Percentiles rank a stretch among this genome's conserved stretches.
Conservation (phyloP, 2,113 vertebrate species). For the Dascyllus trimaculatus region DNA sequence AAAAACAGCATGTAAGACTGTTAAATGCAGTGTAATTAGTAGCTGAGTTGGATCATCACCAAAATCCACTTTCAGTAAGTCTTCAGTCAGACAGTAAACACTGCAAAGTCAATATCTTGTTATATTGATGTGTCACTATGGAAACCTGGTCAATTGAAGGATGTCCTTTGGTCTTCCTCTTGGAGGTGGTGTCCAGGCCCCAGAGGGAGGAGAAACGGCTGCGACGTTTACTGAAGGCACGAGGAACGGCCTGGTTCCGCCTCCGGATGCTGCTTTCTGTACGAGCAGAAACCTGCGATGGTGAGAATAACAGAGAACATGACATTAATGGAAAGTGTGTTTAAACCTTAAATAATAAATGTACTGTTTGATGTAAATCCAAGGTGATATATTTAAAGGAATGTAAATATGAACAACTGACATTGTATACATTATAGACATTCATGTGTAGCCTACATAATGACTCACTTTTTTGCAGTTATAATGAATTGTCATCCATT, state of each 20-base stretch:
- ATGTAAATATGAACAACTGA: not conserved
- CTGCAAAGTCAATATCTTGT: not conserved
- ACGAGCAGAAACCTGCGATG: conserved; percentile 91
- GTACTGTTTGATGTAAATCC: not conserved
- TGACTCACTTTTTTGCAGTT: not conserved
- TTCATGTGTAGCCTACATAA: too few species aligned
- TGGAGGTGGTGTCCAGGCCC: conserved; percentile 96
- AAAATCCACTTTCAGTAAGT: conserved; percentile 10
- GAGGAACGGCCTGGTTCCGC: conserved; percentile 91
- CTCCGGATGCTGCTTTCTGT: conserved; percentile 90
- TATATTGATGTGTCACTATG: not conserved
- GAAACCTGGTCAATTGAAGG: conserved; percentile 94
- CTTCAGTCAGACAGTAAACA: not conserved
- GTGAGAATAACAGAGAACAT: not conserved
- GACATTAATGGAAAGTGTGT: not conserved
- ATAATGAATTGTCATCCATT: not conserved
- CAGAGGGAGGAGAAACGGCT: conserved; percentile 98
- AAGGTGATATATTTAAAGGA: not conserved
- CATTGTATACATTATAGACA: too few species aligned
- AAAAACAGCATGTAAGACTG: not conserved
- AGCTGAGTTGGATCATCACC: not conserved
- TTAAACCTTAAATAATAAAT: not conserved
- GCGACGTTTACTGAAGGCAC: conserved; percentile 93
- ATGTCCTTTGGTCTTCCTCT: conserved; percentile 92
- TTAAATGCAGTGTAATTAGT: not conserved